These are phyloP conservation scores for Syrrhaptes paradoxus DNA, from an alignment of 2,113 vertebrate species.

Conservation along the genomic window DNA sequence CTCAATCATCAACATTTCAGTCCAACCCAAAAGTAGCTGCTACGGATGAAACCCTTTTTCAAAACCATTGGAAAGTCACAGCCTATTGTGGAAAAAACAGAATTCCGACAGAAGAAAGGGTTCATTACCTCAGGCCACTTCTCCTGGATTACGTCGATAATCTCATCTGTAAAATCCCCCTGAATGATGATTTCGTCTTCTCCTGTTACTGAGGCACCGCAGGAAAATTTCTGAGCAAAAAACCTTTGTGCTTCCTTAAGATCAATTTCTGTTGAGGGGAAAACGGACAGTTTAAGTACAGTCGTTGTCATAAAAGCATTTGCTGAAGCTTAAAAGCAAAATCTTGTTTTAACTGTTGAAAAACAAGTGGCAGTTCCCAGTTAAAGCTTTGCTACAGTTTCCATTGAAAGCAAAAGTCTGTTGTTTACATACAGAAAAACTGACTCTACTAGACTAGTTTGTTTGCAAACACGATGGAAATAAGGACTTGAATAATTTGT, in stretches of 20 bases:
- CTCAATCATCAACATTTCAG: background rate
- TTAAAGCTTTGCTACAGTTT: background rate
- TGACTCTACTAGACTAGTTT: background rate
- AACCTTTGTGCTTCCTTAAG: slow-evolving; percentile 99
- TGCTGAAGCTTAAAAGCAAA: background rate
- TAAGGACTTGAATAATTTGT: background rate
- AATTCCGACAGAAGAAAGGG: background rate
- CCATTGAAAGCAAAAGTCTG: background rate
- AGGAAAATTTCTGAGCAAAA: slow-evolving; percentile 99
- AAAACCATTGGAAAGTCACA: background rate
- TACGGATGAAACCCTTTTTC: background rate
- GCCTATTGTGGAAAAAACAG: background rate
- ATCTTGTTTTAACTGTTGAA: background rate
- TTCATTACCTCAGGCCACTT: slow-evolving; percentile 94
- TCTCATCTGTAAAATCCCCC: slow-evolving; percentile 99
- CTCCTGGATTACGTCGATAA: slow-evolving; percentile 98
- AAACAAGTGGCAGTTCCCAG: background rate
- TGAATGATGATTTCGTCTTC: slow-evolving; percentile 99
- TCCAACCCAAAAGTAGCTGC: background rate
- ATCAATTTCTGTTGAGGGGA: slow-evolving; percentile 86
- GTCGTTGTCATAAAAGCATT: background rate
- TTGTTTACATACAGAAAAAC: background rate
- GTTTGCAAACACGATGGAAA: background rate
- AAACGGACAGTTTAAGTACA: background rate
- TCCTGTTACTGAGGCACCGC: slow-evolving; percentile 96